phyloP scores from a whole-genome alignment of 2,797 vertebrate genomes.

The Paramormyrops hopkinsi region DNA sequence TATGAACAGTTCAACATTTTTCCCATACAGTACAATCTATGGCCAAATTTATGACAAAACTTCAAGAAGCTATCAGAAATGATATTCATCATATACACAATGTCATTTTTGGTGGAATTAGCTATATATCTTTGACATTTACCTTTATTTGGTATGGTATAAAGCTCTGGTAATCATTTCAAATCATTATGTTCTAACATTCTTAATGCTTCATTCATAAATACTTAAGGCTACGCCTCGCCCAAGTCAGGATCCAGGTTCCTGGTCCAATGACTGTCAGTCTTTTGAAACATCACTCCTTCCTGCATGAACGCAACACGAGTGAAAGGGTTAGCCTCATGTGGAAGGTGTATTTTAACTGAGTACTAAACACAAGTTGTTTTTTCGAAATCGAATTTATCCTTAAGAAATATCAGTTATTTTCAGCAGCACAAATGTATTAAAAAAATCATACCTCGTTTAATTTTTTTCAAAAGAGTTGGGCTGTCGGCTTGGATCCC shows the following conservation, averaged over 20 bases:
- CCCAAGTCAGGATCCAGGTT: conserved; percentile 66
- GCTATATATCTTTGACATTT: background rate
- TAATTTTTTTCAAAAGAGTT: conserved; percentile 89
- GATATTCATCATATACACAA: background rate
- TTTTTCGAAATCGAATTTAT: background rate
- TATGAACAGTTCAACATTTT: background rate
- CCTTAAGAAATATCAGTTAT: background rate
- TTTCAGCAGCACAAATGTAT: background rate
- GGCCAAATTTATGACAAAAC: background rate
- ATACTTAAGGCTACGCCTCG: background rate
- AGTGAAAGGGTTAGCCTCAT: conserved; percentile 20
- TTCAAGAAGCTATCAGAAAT: background rate
- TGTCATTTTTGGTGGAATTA: conserved; percentile 7
- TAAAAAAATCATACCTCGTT: conserved; percentile 54
- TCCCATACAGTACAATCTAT: background rate
- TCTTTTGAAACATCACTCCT: conserved; percentile 77
- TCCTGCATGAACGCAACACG: conserved; percentile 78
- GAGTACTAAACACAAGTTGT: background rate
- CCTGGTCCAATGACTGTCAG: conserved; percentile 79
- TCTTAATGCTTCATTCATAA: conserved; percentile 3
- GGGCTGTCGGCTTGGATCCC: conserved; percentile 67
- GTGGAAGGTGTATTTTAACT: background rate
- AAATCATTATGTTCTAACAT: background rate
- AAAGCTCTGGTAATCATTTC: background rate
- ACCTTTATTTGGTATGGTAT: background rate